phyloP scores from a whole-genome alignment of 1,140 invertebrate genomes.

The Macrotrachela quadricornifera region DNA sequence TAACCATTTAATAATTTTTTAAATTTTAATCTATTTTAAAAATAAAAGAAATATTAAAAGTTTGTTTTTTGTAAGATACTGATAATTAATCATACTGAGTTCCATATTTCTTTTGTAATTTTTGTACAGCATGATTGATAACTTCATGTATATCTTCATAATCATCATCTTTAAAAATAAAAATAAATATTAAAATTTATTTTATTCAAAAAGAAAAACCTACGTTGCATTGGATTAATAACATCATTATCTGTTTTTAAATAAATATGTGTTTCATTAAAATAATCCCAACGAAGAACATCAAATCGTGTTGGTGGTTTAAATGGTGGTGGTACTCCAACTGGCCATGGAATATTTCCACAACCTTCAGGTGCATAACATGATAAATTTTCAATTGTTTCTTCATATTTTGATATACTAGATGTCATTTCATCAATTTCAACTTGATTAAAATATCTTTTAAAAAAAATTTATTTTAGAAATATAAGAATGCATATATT shows the following conservation, averaged over 20 bases:
- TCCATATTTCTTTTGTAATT: slow-evolving; percentile 37
- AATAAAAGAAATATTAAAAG: too few species aligned
- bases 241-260: slow-evolving; percentile 24
- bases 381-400: slow-evolving; percentile 27
- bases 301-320: slow-evolving; percentile 56
- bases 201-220: not conserved
- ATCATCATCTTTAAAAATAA: slow-evolving; percentile 33
- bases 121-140: slow-evolving; percentile 36
- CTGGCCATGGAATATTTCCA: slow-evolving; percentile 42
- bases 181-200: slow-evolving; percentile 5
- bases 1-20: slow-evolving; percentile 53
- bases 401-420: slow-evolving; percentile 18
- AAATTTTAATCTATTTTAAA: slow-evolving; percentile 19
- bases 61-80: too few species aligned
- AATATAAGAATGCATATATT: too few species aligned
- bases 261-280: slow-evolving; percentile 55
- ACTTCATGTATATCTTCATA: slow-evolving; percentile 45
- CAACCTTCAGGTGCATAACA: slow-evolving; percentile 23
- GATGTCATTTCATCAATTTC: slow-evolving; percentile 21
- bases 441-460: slow-evolving; percentile 36
- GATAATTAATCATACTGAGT: slow-evolving; percentile 13
- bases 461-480: too few species aligned
- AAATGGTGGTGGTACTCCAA: slow-evolving; percentile 45
- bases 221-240: slow-evolving; percentile 21
- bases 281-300: slow-evolving; percentile 56